Base-by-base conservation (phyloP, 2,113 vertebrate species). In the Craseonycteris thonglongyai region DNA sequence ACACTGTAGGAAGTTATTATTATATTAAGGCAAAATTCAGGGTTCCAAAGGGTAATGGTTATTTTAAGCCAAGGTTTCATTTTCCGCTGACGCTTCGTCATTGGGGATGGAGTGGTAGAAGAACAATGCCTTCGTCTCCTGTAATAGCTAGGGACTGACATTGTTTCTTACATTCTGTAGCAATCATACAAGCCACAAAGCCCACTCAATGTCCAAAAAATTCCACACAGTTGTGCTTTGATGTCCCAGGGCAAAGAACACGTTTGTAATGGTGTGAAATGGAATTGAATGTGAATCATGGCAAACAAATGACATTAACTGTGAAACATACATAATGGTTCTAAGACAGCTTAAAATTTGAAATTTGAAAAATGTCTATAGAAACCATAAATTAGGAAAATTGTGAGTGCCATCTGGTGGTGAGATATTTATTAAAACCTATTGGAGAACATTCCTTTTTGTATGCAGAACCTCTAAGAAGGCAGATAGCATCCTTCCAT, bases 351-450 rank as follows among this genome's bases (percentile, higher is more conserved):
- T 88, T 93, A 40, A 82, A 35, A 59, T 74, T 45, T 72, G 91
- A 88, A 30, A 84, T 65, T 68, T 80, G 80, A 92, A 83, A 26
- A 14, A 21, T 85, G 63, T 71, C 22, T 79, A 19, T 58, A 82
- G 63, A 94, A 91, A 74, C 10, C 8, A 38, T 72, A 92, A 95
- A 91, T 94, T 94, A 93, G 89, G 94, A 96, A 95, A 97, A 85
- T 84, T 88, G 42, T 69, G 92, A 93, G 96, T 11, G 78, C 97
- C 97, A 94, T 87, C 95, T 96, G 93, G 94, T 97, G 96, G 96
- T 5, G 40, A 93, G 49, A 56, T 88, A 1, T 24, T 65, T 80
- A 14, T 81, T 85, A 90, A 68, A 71, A 13, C 45, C 35, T 63
- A 33, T 24, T 45, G 12, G 63, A 80, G 59, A 90, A 42, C 12